Percentiles rank a stretch among this genome's conserved stretches.
These are phyloP conservation scores for Tridacna gigas DNA, from an alignment of 2,888 invertebrate genomes.

Conservation along the genomic window DNA sequence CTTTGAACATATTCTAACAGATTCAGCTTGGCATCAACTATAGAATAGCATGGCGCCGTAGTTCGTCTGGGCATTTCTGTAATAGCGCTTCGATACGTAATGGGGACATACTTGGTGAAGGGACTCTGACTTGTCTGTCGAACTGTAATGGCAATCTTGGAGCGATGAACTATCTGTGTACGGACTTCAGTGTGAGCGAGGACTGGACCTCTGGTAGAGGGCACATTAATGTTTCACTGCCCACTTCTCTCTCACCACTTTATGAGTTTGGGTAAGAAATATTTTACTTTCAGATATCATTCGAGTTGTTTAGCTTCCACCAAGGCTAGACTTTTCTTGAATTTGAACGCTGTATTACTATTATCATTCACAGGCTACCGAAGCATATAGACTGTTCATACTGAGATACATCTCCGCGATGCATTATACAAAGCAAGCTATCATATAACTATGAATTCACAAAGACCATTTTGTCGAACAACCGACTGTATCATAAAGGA, in stretches of 20 bases:
- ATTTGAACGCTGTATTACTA: no score
- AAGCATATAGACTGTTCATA: no score
- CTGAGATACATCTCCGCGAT: no score
- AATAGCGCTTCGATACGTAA: not conserved
- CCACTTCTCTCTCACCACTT: not conserved
- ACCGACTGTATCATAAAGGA: no score
- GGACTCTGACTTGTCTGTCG: slow-evolving; percentile 12
- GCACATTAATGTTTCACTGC: not conserved
- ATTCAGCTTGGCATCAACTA: not conserved
- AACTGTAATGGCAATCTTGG: slow-evolving; percentile 8
- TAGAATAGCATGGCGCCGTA: slow-evolving; percentile 16
- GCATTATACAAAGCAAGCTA: no score
- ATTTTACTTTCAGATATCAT: no score
- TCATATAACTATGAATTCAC: no score
- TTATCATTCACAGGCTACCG: no score
- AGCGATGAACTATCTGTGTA: slow-evolving; percentile 30
- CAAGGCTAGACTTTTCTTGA: no score
- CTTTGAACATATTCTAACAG: not conserved
- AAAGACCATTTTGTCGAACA: no score
- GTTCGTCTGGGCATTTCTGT: not conserved
- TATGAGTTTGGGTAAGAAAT: slow-evolving; percentile 33
- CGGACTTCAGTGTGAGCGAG: slow-evolving; percentile 31
- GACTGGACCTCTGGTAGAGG: slow-evolving; percentile 30
- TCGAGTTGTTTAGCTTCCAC: no score
- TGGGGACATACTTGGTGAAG: not conserved